Percentiles rank a stretch among this genome's conserved stretches.
Conservation (phyloP, 2,797 vertebrate genomes). For the Harpagifer antarcticus region DNA sequence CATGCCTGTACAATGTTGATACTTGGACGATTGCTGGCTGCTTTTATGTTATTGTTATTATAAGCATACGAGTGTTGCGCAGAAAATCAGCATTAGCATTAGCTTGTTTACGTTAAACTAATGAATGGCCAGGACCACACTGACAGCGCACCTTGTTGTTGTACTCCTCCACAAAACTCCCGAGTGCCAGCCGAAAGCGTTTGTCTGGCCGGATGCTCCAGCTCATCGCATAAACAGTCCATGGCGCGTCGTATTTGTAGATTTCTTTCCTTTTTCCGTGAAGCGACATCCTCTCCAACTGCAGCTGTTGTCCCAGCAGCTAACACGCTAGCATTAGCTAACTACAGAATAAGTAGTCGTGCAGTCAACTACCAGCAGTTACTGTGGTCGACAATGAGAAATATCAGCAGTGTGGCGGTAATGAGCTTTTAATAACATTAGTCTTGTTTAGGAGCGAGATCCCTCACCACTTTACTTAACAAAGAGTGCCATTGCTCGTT, state of each 20-base stretch:
- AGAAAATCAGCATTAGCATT: conserved; percentile 55
- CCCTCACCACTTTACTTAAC: conserved; percentile 70
- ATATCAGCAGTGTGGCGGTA: not conserved
- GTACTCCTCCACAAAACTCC: conserved; percentile 98
- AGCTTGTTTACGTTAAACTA: conserved; percentile 34
- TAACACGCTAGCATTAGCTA: conserved; percentile 72
- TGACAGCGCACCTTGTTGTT: conserved; percentile 93
- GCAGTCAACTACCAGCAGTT: not conserved
- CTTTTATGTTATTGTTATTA: not conserved
- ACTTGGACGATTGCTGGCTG: accelerated
- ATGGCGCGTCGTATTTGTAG: conserved; percentile 99
- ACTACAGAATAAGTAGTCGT: conserved; percentile 54
- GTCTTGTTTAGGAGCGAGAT: conserved; percentile 26
- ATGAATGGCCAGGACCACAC: conserved; percentile 19
- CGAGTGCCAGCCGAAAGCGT: conserved; percentile 95
- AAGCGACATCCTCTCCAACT: conserved; percentile 90
- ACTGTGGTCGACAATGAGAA: not conserved
- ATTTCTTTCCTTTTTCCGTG: conserved; percentile 99
- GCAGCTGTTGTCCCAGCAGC: conserved; percentile 51
- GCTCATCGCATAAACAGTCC: conserved; percentile 99
- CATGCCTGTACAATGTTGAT: too few relatives aligned
- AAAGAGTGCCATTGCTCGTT: conserved; percentile 77
- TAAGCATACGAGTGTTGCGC: conserved; percentile 2
- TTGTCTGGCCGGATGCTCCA: conserved; percentile 99
- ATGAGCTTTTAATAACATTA: not conserved